Evolutionary conservation across 2,888 invertebrate genomes (phyloP).

Genomic region (Tromatobia lineatoria): DNA sequence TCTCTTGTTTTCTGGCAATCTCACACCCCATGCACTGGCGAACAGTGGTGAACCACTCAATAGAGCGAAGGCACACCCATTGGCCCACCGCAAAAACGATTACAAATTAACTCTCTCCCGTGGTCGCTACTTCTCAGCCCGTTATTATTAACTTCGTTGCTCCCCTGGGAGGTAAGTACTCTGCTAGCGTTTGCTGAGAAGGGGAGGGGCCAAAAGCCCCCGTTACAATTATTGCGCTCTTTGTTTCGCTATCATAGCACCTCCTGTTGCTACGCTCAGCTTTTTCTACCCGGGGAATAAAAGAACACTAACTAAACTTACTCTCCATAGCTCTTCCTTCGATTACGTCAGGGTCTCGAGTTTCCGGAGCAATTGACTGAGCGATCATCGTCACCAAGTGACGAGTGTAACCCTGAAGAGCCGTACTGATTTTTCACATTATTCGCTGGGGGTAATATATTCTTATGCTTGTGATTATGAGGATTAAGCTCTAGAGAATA

Average conservation of each 20-base stretch:
- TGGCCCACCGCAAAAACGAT: slow-evolving; percentile 78
- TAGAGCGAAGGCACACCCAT: slow-evolving; percentile 76
- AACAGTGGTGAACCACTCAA: slow-evolving; percentile 76
- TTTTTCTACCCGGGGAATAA: slow-evolving; percentile 64
- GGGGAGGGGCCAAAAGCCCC: slow-evolving; percentile 61
- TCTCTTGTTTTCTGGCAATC: slow-evolving; percentile 57
- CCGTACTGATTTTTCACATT: slow-evolving; percentile 38
- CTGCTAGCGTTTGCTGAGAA: slow-evolving; percentile 33
- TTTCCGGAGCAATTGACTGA: slow-evolving; percentile 48
- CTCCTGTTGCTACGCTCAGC: slow-evolving; percentile 56
- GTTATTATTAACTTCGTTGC: slow-evolving; percentile 79
- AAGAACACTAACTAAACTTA: slow-evolving; percentile 41
- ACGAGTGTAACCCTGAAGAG: slow-evolving; percentile 16
- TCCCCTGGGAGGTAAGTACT: slow-evolving; percentile 68
- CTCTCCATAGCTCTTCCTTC: slow-evolving; percentile 31
- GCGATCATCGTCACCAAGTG: slow-evolving; percentile 35
- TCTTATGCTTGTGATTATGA: background rate
- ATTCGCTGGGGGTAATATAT: slow-evolving; percentile 32
- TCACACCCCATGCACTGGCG: slow-evolving; percentile 52
- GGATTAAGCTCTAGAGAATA: slow-evolving; percentile 54
- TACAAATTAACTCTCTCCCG: slow-evolving; percentile 83
- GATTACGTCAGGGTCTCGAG: slow-evolving; percentile 54
- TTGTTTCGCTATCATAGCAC: slow-evolving; percentile 79
- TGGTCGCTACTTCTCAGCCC: slow-evolving; percentile 72
- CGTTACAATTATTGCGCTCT: slow-evolving; percentile 81